phyloP scores from a whole-genome alignment of 1,140 invertebrate genomes.

The Charaxes varanes region DNA sequence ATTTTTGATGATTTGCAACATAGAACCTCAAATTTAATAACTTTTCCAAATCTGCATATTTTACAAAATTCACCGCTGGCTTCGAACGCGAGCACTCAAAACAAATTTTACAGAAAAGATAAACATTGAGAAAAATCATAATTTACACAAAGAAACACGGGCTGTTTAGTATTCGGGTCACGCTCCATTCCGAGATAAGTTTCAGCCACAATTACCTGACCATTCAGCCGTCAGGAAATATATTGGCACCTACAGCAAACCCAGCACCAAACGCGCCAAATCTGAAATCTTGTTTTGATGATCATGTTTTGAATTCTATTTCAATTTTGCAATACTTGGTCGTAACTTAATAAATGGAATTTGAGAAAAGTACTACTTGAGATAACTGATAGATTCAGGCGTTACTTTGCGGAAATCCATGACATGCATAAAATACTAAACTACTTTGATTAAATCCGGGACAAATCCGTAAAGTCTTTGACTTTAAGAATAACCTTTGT shows the following conservation, averaged over 20 bases:
- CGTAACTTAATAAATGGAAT: no score
- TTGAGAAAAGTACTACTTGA: no score
- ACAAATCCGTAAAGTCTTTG: no score
- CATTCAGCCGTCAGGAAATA: constrained; percentile 73
- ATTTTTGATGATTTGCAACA: no score
- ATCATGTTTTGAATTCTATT: neutral
- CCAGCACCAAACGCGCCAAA: neutral
- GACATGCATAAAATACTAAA: no score
- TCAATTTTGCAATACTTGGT: no score
- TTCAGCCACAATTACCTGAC: constrained; percentile 74
- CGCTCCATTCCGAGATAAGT: constrained; percentile 73
- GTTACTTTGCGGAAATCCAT: no score
- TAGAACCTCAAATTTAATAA: no score
- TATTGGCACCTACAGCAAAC: constrained; percentile 6
- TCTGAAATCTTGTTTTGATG: constrained; percentile 1
- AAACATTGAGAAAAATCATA: constrained; percentile 50
- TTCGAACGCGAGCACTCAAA: constrained; percentile 13
- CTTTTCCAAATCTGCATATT: no score
- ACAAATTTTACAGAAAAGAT: constrained; percentile 25
- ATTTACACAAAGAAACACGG: constrained; percentile 52
- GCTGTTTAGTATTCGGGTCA: constrained; percentile 65
- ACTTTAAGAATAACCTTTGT: no score
- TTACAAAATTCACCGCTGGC: neutral
- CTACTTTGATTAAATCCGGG: no score
- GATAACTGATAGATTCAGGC: no score